Conservation (phyloP, 2,888 invertebrate genomes). For the Aproaerema taeniolella region DNA sequence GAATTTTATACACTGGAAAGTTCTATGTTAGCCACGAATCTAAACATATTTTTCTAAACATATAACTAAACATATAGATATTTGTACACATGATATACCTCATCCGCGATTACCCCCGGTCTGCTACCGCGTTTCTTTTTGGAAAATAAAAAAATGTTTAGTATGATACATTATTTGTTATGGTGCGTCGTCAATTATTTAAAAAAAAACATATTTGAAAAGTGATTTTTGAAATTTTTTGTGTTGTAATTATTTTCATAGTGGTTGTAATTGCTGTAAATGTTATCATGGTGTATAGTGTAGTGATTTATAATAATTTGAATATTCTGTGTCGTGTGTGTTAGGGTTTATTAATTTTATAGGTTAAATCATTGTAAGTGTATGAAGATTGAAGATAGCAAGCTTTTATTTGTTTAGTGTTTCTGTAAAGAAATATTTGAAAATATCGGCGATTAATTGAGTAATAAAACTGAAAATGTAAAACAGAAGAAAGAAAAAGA, state of each 20-base stretch:
- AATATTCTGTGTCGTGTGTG: no score
- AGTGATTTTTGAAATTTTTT: background rate
- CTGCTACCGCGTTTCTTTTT: slow-evolving; percentile 85
- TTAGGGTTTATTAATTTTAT: no score
- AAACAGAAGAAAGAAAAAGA: background rate
- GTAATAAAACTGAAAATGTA: no score
- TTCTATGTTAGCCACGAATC: slow-evolving; percentile 74
- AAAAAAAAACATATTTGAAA: slow-evolving; percentile 11
- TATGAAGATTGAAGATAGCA: no score
- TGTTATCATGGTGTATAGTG: no score
- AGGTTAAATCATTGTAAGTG: no score
- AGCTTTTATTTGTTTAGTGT: no score
- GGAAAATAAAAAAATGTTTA: slow-evolving; percentile 75
- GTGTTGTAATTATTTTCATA: background rate
- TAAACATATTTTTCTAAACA: slow-evolving; percentile 44
- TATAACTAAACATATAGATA: slow-evolving; percentile 69
- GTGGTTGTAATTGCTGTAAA: no score
- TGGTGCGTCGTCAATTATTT: slow-evolving; percentile 41
- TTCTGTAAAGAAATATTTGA: no score
- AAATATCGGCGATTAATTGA: no score
- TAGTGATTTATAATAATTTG: no score
- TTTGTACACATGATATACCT: slow-evolving; percentile 75
- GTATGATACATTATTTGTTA: slow-evolving; percentile 71
- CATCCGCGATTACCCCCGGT: slow-evolving; percentile 89
- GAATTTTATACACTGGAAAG: slow-evolving; percentile 53